Evolutionary conservation across 2,888 invertebrate genomes (phyloP).

Genomic region (Carterocephalus palaemon): DNA sequence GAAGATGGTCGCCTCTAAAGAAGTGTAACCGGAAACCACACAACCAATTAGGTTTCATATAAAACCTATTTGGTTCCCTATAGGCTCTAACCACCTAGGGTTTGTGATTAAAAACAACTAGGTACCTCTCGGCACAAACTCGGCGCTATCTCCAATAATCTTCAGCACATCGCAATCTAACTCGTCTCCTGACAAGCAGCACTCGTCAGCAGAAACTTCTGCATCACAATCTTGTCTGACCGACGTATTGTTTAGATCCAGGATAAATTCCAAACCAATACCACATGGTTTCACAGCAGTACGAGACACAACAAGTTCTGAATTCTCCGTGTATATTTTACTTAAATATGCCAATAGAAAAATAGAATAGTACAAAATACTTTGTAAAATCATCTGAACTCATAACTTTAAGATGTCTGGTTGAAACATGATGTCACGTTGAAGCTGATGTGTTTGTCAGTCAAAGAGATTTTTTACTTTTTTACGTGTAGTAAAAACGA

Average conservation of each 20-base stretch:
- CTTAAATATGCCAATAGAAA: constrained; percentile 25
- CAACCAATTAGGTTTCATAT: too few species aligned
- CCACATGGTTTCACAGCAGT: constrained; percentile 39
- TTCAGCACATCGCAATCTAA: constrained; percentile 50
- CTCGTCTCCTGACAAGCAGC: constrained; percentile 47
- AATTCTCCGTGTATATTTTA: constrained; percentile 36
- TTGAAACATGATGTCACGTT: too few species aligned
- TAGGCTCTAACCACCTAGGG: background rate
- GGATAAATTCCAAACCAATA: constrained; percentile 47
- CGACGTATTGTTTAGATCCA: constrained; percentile 51
- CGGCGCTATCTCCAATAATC: constrained; percentile 45
- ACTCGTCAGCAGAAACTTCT: constrained; percentile 50
- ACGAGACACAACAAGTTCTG: constrained; percentile 36
- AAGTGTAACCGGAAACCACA: too few species aligned
- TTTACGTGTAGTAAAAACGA: too few species aligned
- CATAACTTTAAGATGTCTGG: too few species aligned
- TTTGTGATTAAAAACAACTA: background rate
- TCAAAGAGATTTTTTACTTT: too few species aligned
- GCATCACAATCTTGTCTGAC: constrained; percentile 42
- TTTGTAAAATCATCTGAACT: constrained; percentile 20
- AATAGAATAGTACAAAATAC: constrained; percentile 17
- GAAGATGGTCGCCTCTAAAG: too few species aligned
- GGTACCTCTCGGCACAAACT: constrained; percentile 48
- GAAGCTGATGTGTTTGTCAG: too few species aligned
- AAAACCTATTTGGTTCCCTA: too few species aligned